Percentiles rank a stretch among this genome's conserved stretches.
These are phyloP conservation scores for Eledone cirrhosa DNA, from an alignment of 2,888 invertebrate species.

Conservation along the genomic window DNA sequence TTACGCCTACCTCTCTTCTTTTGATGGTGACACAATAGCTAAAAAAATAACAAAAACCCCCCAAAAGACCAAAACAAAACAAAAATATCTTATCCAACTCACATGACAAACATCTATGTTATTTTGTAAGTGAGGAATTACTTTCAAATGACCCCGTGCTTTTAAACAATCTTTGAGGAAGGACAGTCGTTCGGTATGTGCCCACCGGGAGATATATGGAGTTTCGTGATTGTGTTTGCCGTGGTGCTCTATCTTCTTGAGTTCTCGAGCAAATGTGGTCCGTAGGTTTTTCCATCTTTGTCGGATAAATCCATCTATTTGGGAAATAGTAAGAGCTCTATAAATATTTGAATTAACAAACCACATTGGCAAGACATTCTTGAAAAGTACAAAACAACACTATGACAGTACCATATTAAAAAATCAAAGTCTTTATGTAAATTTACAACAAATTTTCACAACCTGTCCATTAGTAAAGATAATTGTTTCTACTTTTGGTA, in stretches of 20 bases:
- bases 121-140: neutral
- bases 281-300: slow-evolving; percentile 24
- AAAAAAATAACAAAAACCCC: too few species aligned
- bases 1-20: too few species aligned
- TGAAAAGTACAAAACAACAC: too few species aligned
- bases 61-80: neutral
- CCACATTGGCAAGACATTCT: too few species aligned
- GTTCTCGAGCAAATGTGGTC: slow-evolving; percentile 14
- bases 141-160: slow-evolving; percentile 4
- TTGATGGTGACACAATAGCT: too few species aligned
- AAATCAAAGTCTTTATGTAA: too few species aligned
- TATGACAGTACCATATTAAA: too few species aligned
- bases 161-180: slow-evolving; percentile 24
- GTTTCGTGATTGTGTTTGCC: neutral
- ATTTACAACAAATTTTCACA: too few species aligned
- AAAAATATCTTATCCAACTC: neutral
- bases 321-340: too few species aligned
- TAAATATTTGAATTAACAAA: too few species aligned
- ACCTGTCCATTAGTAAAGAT: too few species aligned
- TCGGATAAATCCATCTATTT: neutral
- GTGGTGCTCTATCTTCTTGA: slow-evolving; percentile 18
- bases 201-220: neutral
- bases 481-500: too few species aligned
- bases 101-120: slow-evolving; percentile 14
- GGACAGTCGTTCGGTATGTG: slow-evolving; percentile 17